Conservation (phyloP, 2,888 invertebrate genomes). For the Pelosia muscerda region DNA sequence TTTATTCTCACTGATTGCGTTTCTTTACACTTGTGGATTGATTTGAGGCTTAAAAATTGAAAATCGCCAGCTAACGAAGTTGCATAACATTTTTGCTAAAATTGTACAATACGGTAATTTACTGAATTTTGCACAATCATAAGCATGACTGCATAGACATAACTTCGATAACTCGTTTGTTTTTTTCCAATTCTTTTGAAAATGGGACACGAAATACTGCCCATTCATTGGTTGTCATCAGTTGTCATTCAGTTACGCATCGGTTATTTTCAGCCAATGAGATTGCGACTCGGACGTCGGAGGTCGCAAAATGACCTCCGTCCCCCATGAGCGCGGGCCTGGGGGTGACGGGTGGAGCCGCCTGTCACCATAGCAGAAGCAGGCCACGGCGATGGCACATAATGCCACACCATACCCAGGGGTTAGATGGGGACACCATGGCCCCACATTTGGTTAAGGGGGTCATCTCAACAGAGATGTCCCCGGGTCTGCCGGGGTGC, state of each 20-base stretch:
- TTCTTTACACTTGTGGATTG: slow-evolving; percentile 25
- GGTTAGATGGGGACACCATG: too few relatives aligned
- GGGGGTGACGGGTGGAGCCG: too few relatives aligned
- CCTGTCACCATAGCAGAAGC: too few relatives aligned
- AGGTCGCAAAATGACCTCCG: too few relatives aligned
- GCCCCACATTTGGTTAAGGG: too few relatives aligned
- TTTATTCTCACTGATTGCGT: slow-evolving; percentile 43
- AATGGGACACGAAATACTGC: background rate
- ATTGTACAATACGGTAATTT: slow-evolving; percentile 28
- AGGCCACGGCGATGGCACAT: too few relatives aligned
- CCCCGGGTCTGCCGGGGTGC: too few relatives aligned
- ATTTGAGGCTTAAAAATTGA: slow-evolving; percentile 24
- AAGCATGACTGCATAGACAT: background rate
- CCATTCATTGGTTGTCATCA: background rate
- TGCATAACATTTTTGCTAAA: slow-evolving; percentile 20
- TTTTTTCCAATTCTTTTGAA: background rate
- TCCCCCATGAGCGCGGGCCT: too few relatives aligned
- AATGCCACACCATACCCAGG: too few relatives aligned
- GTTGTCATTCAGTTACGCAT: too few relatives aligned
- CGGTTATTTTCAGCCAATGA: background rate
- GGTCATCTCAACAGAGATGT: too few relatives aligned
- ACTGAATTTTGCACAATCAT: slow-evolving; percentile 16
- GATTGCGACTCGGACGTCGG: too few relatives aligned
- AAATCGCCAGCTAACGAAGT: slow-evolving; percentile 27
- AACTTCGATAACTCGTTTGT: background rate